A percentile compares a stretch with the other conserved stretches of the same genome.
Conservation (phyloP, 1,140 invertebrate species). For the Nephotettix cincticeps region DNA sequence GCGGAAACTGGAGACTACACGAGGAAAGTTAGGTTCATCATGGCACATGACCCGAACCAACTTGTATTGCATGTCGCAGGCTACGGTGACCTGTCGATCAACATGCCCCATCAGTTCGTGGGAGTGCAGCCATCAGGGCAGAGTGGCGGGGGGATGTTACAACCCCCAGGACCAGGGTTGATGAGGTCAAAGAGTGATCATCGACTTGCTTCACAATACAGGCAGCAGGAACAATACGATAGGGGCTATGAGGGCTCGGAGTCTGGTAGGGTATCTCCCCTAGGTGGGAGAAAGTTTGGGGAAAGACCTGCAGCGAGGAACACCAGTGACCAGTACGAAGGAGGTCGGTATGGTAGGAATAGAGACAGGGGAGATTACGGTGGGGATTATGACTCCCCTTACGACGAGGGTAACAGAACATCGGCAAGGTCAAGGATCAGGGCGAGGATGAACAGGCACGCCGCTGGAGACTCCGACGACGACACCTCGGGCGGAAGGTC, state of each 20-base stretch:
- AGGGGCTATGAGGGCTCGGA: slow-evolving; percentile 46
- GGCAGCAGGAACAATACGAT: slow-evolving; percentile 74
- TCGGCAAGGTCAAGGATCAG: slow-evolving; percentile 63
- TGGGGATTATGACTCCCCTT: slow-evolving; percentile 47
- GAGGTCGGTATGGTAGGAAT: slow-evolving; percentile 24
- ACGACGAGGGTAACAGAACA: slow-evolving; percentile 55
- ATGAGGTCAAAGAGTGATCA: slow-evolving; percentile 94
- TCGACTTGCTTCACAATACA: slow-evolving; percentile 82
- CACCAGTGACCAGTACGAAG: slow-evolving; percentile 33
- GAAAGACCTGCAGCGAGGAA: slow-evolving; percentile 51
- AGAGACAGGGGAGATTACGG: slow-evolving; percentile 13
- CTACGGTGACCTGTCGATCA: slow-evolving; percentile 85
- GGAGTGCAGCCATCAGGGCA: slow-evolving; percentile 45
- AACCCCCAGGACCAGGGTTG: slow-evolving; percentile 66
- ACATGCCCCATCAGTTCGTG: slow-evolving; percentile 53
- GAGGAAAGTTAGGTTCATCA: slow-evolving; percentile 75
- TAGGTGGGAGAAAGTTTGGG: slow-evolving; percentile 71
- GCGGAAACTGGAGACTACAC: slow-evolving; percentile 88
- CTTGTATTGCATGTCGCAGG: slow-evolving; percentile 75
- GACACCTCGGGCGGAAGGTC: slow-evolving; percentile 60
- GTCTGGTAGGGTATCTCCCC: slow-evolving; percentile 58
- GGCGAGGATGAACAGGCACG: slow-evolving; percentile 67
- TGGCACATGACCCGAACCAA: slow-evolving; percentile 87
- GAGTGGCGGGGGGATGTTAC: slow-evolving; percentile 54
- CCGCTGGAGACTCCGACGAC: slow-evolving; percentile 59